phyloP scores from a whole-genome alignment of 2,888 invertebrate genomes.

The Asteroscopus sphinx region DNA sequence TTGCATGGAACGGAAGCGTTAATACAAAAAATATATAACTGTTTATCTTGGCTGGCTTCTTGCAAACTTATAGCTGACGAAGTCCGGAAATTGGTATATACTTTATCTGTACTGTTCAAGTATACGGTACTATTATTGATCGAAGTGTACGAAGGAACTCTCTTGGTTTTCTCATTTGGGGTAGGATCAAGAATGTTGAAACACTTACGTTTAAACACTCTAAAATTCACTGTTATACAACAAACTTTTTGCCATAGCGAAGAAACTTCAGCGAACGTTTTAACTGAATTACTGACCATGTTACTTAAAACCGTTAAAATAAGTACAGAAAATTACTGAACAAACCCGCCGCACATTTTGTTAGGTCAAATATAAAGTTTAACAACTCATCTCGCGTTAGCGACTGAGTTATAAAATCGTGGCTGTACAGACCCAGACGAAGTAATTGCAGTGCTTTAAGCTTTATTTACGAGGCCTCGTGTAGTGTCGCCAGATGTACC shows the following conservation, averaged over 20 bases:
- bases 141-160: too few relatives aligned
- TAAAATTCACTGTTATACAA: too few relatives aligned
- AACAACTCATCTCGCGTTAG: conserved; percentile 49
- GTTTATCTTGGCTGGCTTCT: conserved; percentile 31
- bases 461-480: conserved; percentile 53
- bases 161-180: too few relatives aligned
- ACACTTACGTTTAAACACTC: too few relatives aligned
- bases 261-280: neutral
- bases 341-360: conserved; percentile 17
- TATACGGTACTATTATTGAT: too few relatives aligned
- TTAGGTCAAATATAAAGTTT: conserved; percentile 46
- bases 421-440: conserved; percentile 44
- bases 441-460: conserved; percentile 56
- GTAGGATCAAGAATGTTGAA: too few relatives aligned
- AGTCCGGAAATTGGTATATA: conserved; percentile 24
- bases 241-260: neutral
- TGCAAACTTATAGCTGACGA: conserved; percentile 13
- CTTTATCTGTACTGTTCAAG: conserved; percentile 11
- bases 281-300: conserved; percentile 1
- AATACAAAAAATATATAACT: conserved; percentile 7
- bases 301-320: conserved; percentile 9
- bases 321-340: conserved; percentile 24
- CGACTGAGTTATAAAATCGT: conserved; percentile 46
- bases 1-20: too few relatives aligned
- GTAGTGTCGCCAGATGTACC: conserved; percentile 41